phyloP scores from a whole-genome alignment of 1,140 invertebrate species.

The Caenorhabditis elegans region DNA sequence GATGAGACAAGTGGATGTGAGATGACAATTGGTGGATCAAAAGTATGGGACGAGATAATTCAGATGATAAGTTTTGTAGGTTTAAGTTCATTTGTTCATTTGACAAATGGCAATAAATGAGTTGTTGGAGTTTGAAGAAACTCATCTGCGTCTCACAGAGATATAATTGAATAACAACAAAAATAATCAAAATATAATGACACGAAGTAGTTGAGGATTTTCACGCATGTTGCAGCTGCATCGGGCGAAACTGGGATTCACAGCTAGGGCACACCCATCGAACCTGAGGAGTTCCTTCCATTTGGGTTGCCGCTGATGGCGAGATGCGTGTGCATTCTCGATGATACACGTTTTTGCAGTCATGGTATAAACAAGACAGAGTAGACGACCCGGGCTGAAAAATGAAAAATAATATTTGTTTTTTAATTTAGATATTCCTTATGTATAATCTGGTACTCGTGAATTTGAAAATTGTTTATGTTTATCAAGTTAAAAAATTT shows the following conservation, averaged over 20 bases:
- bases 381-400: constrained; percentile 16
- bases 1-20: neutral
- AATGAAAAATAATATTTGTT: no score
- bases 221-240: neutral
- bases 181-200: neutral
- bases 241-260: neutral
- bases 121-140: neutral
- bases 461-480: no score
- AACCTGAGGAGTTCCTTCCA: neutral
- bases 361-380: constrained; percentile 7
- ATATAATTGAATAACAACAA: no score
- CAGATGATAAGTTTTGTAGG: neutral
- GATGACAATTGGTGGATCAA: neutral
- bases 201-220: neutral
- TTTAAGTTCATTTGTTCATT: neutral
- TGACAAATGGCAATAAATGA: neutral
- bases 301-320: neutral
- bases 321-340: neutral
- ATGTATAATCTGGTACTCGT: no score
- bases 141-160: no score
- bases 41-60: neutral
- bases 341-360: constrained; percentile 8
- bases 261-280: neutral
- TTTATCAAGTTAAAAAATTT: no score
- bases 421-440: no score